These are phyloP conservation scores for Poeciliopsis prolifica DNA, from an alignment of 2,113 vertebrate species.

Conservation along the genomic window DNA sequence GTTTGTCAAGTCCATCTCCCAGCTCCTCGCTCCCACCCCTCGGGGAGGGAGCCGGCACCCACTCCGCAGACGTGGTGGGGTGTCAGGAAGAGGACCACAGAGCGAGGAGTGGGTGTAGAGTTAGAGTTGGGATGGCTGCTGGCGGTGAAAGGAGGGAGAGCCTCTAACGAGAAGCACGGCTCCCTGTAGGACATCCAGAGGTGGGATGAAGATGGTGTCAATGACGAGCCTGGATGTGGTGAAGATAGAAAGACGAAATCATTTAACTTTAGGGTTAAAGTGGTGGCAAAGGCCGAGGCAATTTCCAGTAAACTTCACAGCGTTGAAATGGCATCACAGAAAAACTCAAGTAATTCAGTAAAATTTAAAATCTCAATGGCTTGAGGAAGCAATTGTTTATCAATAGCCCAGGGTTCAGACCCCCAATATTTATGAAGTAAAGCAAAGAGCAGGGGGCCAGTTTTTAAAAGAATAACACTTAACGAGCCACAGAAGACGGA, in stretches of 20 bases:
- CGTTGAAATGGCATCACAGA: too few relatives aligned
- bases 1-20: slow-evolving; percentile 92
- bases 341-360: too few relatives aligned
- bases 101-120: slow-evolving; percentile 28
- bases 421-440: too few relatives aligned
- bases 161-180: neutral
- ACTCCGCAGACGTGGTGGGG: slow-evolving; percentile 84
- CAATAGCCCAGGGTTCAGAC: too few relatives aligned
- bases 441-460: too few relatives aligned
- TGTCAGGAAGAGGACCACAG: slow-evolving; percentile 38
- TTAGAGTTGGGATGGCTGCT: neutral
- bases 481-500: neutral
- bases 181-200: slow-evolving; percentile 36
- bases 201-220: slow-evolving; percentile 14
- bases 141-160: slow-evolving; percentile 7
- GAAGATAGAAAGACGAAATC: slow-evolving; percentile 17
- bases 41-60: slow-evolving; percentile 91
- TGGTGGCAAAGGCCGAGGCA: neutral
- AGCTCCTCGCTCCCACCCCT: slow-evolving; percentile 88
- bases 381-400: too few relatives aligned
- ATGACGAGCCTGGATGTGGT: slow-evolving; percentile 27
- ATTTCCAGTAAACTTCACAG: too few relatives aligned
- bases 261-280: neutral
- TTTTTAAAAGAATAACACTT: too few relatives aligned
- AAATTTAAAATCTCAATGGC: too few relatives aligned